Base-by-base conservation (phyloP, 2,113 vertebrate species). In the Rhadina sibilatrix region DNA sequence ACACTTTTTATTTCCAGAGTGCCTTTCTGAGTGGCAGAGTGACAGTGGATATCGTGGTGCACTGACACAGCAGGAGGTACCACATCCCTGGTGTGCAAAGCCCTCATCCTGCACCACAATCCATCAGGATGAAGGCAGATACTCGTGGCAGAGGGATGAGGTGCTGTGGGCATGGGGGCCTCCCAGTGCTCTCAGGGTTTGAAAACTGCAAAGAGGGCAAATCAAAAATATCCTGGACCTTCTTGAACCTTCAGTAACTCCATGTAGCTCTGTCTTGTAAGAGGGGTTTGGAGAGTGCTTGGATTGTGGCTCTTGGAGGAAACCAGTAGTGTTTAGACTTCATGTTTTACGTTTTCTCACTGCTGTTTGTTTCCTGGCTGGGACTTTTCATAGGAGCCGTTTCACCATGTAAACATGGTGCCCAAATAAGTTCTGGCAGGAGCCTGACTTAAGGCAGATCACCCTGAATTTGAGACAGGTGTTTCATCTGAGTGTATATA, bases 121-220 rank as follows among this genome's bases (percentile, higher is more conserved):
- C 69, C 53, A 10, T 27, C 7, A 0, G 0, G n/a, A 35, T 59
- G 27, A 66, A 35, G 28, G 35, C 2, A 2, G 37, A 31, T 69
- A 13, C 12, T 49, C 6, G 2, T 17, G 35, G 24, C 6, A 12
- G 64, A 57, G 50, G 37, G 35, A 15, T 8, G 25, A 80, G 22
- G 12, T 71, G 33, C 42, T 90, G 19, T 31, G 44, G 47, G 16
- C 33, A 5, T 28, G 35, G n/a, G 53, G 19, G 47, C 18, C 25
- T 90, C 20, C 27, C 40, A 30, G 15, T 37, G 57, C 49, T 44
- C 13, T 65, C 17, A 11, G 33, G 15, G 12, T 28, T 78, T 3
- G 3, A n/a, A 85, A 78, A 70, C 35, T 8, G 15, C 28, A 42
- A 69, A 89, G 52, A 84, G 21, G 12, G 9, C 24, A 80, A 83